A percentile compares a stretch with the other conserved stretches of the same genome.
These are phyloP conservation scores for Cyprinus carpio DNA, from an alignment of 2,113 vertebrate species.

Conservation along the genomic window DNA sequence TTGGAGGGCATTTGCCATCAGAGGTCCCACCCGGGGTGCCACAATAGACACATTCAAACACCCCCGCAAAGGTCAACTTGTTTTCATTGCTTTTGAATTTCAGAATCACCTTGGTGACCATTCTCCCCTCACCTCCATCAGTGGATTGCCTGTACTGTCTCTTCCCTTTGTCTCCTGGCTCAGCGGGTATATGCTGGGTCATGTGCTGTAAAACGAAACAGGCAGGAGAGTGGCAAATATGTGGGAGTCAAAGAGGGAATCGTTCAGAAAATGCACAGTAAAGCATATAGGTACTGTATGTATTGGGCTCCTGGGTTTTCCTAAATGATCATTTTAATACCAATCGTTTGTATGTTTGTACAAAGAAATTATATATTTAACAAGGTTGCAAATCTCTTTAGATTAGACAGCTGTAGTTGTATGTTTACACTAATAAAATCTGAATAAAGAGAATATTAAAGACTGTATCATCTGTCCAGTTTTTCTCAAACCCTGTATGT, in stretches of 20 bases:
- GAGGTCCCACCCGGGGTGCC: slow-evolving; percentile 50
- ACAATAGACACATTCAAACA: slow-evolving; percentile 50
- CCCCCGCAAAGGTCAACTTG: slow-evolving; percentile 57
- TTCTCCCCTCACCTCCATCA: slow-evolving; percentile 52
- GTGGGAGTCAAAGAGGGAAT: slow-evolving; percentile 12
- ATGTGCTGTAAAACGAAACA: slow-evolving; percentile 29
- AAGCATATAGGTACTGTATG: not conserved
- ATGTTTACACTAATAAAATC: no score
- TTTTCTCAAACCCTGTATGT: slow-evolving; percentile 23
- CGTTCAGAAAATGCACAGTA: slow-evolving; percentile 25
- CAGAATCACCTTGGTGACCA: slow-evolving; percentile 57
- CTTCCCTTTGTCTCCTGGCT: slow-evolving; percentile 52
- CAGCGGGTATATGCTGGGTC: slow-evolving; percentile 32
- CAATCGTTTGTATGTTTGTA: not conserved
- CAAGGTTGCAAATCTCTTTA: slow-evolving; percentile 10
- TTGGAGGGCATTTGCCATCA: slow-evolving; percentile 53
- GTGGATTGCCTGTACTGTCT: slow-evolving; percentile 42
- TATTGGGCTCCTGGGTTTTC: not conserved
- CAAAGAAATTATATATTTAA: not conserved
- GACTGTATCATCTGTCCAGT: not conserved
- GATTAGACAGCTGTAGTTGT: not conserved
- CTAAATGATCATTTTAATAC: not conserved
- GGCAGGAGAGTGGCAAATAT: slow-evolving; percentile 17
- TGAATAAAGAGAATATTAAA: slow-evolving; percentile 23
- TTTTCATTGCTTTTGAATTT: slow-evolving; percentile 59